These are phyloP conservation scores for Gnathonemus echidnorhynchus DNA, from an alignment of 2,113 vertebrate species.

Conservation along the genomic window DNA sequence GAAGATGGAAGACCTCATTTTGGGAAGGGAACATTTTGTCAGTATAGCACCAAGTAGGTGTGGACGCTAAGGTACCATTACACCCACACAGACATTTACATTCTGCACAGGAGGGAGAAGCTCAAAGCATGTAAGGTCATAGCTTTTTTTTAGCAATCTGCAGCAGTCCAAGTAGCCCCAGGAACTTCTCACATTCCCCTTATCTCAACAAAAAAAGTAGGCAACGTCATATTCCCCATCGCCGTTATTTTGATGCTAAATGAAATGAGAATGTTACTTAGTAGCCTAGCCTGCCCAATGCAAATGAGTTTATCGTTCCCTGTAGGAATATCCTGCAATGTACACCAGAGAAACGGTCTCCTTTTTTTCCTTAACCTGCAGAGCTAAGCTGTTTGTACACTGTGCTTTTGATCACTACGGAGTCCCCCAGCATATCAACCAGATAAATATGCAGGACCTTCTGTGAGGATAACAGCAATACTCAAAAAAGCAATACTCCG, in stretches of 20 bases:
- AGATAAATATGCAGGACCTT: neutral
- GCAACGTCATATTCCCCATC: neutral
- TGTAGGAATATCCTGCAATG: neutral
- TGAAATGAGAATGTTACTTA: neutral
- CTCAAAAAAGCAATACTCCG: constrained; percentile 3
- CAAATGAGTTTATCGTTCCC: neutral
- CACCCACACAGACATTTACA: neutral
- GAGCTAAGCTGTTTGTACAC: constrained; percentile 10
- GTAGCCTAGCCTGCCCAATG: neutral
- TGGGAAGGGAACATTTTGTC: neutral
- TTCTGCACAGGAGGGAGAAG: neutral
- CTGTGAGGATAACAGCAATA: neutral
- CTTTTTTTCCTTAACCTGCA: constrained; percentile 3
- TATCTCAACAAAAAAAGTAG: neutral
- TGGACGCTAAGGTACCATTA: neutral
- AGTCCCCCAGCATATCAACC: neutral
- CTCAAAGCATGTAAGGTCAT: neutral
- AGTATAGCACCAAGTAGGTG: neutral
- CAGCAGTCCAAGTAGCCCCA: neutral
- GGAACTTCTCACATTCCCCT: neutral
- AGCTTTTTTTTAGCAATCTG: neutral
- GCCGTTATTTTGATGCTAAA: neutral
- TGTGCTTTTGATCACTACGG: constrained; percentile 4
- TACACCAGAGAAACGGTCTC: neutral
- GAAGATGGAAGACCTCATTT: neutral